These are phyloP conservation scores for Parnassius mnemosyne DNA, from an alignment of 2,888 invertebrate genomes.

Conservation along the genomic window DNA sequence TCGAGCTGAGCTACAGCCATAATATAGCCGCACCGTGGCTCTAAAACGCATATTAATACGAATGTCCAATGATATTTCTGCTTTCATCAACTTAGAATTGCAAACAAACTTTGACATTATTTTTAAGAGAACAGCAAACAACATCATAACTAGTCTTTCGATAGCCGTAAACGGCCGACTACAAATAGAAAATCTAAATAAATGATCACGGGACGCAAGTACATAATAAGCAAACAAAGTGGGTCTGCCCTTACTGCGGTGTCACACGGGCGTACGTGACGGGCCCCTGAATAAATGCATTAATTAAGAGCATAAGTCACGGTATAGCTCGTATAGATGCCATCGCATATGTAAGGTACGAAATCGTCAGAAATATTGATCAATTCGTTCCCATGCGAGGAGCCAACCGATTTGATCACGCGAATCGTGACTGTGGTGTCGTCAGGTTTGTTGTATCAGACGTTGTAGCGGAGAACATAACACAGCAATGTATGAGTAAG, in stretches of 20 bases:
- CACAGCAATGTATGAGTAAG: too few species aligned
- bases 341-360: slow-evolving; percentile 19
- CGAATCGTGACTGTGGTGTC: slow-evolving; percentile 11
- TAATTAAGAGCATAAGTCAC: slow-evolving; percentile 23
- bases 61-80: too few species aligned
- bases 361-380: slow-evolving; percentile 24
- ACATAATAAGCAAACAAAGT: slow-evolving; percentile 23
- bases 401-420: slow-evolving; percentile 15
- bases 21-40: too few species aligned
- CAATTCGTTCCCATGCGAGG: slow-evolving; percentile 18
- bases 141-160: neutral
- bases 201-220: slow-evolving; percentile 18
- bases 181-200: slow-evolving; percentile 23
- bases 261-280: slow-evolving; percentile 21
- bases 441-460: slow-evolving; percentile 1
- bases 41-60: too few species aligned
- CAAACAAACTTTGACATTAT: too few species aligned
- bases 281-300: slow-evolving; percentile 21
- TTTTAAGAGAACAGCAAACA: neutral
- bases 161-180: neutral
- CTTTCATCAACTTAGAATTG: too few species aligned
- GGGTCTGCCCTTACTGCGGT: slow-evolving; percentile 19
- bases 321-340: slow-evolving; percentile 10
- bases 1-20: too few species aligned
- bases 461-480: too few species aligned